These are phyloP conservation scores for Serripes groenlandicus DNA, from an alignment of 2,888 invertebrate genomes.

Conservation along the genomic window DNA sequence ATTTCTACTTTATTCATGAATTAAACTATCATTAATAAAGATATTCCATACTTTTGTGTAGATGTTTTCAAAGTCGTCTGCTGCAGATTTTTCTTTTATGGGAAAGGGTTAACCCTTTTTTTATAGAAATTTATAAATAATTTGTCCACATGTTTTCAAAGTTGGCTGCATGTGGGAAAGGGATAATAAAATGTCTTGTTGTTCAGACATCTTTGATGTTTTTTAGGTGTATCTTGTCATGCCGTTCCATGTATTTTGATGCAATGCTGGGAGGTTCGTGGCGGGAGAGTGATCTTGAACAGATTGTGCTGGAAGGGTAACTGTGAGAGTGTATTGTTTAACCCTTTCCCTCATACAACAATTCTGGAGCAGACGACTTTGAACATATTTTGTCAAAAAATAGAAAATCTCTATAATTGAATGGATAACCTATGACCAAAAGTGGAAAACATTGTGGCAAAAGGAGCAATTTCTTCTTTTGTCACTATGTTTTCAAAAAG, in stretches of 20 bases:
- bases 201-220: not conserved
- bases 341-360: not conserved
- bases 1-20: not conserved
- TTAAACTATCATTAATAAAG: not conserved
- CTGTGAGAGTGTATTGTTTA: no score
- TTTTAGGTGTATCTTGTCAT: slow-evolving; percentile 92
- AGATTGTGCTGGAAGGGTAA: slow-evolving; percentile 94
- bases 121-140: no score
- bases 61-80: not conserved
- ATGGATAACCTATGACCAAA: not conserved
- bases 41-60: not conserved
- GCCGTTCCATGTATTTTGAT: slow-evolving; percentile 96
- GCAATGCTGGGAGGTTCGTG: slow-evolving; percentile 94
- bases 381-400: not conserved
- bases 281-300: slow-evolving; percentile 93
- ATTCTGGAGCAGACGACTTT: not conserved
- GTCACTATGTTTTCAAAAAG: no score
- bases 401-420: not conserved
- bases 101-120: not conserved
- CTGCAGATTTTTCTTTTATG: not conserved
- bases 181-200: not conserved
- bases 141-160: no score
- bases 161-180: not conserved
- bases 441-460: not conserved
- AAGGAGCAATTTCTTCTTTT: not conserved